Conservation (phyloP, 2,888 invertebrate genomes). For the Pollenia angustigena region DNA sequence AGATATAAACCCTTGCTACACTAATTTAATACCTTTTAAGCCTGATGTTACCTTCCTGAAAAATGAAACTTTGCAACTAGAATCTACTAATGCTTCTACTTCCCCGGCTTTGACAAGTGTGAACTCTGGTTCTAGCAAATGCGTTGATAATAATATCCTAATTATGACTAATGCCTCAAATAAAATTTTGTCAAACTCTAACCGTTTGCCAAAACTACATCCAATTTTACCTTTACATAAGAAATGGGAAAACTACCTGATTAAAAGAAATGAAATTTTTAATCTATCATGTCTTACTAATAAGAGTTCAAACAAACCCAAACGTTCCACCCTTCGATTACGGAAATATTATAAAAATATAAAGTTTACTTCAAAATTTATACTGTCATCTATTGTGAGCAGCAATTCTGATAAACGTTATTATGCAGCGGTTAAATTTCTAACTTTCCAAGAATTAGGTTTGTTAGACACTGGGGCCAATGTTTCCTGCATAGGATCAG, state of each 20-base stretch:
- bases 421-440: slow-evolving; percentile 16
- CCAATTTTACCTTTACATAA: slow-evolving; percentile 10
- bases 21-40: background rate
- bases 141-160: background rate
- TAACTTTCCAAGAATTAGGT: slow-evolving; percentile 5
- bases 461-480: slow-evolving; percentile 43
- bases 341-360: slow-evolving; percentile 24
- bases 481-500: slow-evolving; percentile 31
- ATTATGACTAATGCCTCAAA: background rate
- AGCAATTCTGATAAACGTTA: slow-evolving; percentile 14
- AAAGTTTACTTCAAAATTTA: background rate
- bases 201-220: background rate
- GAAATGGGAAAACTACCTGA: background rate
- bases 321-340: slow-evolving; percentile 34
- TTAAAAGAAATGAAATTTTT: slow-evolving; percentile 21
- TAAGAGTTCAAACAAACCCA: background rate
- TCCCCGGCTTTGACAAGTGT: background rate
- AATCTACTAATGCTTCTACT: no score
- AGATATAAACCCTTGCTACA: background rate
- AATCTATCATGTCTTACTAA: background rate
- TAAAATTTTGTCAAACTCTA: background rate
- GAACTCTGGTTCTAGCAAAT: background rate
- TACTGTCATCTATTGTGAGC: slow-evolving; percentile 25
- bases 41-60: no score
- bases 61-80: no score